Evolutionary conservation across 64 coral and sea anemone genomes (phyloP), one percentile per base, ranked within the genome.

Genomic region (Stichodactyla mertensii): DNA sequence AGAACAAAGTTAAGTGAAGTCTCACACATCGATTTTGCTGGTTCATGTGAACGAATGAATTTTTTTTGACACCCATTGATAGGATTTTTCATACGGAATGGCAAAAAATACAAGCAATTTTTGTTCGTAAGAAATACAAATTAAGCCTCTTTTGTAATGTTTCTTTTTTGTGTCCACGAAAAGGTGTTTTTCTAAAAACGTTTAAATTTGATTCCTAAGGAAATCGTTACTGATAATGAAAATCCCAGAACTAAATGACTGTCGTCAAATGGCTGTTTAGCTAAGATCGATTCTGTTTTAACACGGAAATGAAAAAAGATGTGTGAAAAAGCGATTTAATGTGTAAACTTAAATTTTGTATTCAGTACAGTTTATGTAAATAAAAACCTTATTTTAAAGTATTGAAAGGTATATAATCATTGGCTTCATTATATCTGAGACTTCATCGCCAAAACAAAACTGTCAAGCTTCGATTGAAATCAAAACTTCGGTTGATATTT

Each of bases 301-400:
- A 70, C 66, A 22, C 12, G 24, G 27, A 10, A 74, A 31, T 45
- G 3, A 31, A 31, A 74, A 31, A 19, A 19, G 18, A 26, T 24
- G 24, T 74, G 10, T 74, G 27, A 27, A 31, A 74, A 36, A 13
- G 10, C 9, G 78, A 81, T 81, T 81, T 81, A 81, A 20, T 53
- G 53, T 81, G 78, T 81, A 81, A 81, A 81, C 78, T n/a, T 53
- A 4, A 81, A 81, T 81, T 74, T 81, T 81, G 51, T 55, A 81
- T 81, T 81, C 20, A 54, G 54, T 81, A 19, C 78, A 81, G 53
- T 53, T 58, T 55, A 81, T 81, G 78, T 81, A 81, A 81, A 81
- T 81, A 81, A 81, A 81, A 19, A 19, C 12, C 53, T 55, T 55
- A 55, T 81, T 81, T 19, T 81, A 55, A 52, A 81, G 54, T 55